Evolutionary conservation across 64 coral and sea anemone species (phyloP).

Genomic region (Stichodactyla mertensii): DNA sequence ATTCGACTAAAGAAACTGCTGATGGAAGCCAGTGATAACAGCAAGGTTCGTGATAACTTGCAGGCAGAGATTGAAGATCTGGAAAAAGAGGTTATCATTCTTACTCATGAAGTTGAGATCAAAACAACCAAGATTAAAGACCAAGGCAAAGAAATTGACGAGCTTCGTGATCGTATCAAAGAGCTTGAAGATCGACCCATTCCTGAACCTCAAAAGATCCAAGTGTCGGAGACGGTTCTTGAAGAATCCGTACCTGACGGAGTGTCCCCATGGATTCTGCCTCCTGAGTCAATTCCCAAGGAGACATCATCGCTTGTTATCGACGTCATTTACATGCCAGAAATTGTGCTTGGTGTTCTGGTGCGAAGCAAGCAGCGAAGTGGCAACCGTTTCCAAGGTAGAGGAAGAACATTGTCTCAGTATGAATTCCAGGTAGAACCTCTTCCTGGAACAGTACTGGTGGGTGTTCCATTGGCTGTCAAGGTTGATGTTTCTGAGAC

Average conservation of each 20-base stretch:
- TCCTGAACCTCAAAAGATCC: conserved; percentile 13
- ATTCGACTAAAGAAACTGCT: conserved; percentile 14
- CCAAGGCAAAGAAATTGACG: not conserved
- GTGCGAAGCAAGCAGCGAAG: conserved; percentile 15
- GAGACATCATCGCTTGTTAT: conserved; percentile 7
- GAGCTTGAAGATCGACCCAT: conserved; percentile 12
- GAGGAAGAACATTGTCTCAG: not conserved
- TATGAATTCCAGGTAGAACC: conserved; percentile 17
- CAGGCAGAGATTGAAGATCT: conserved; percentile 20
- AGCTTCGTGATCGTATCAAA: not conserved
- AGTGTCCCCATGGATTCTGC: not conserved
- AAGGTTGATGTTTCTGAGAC: conserved; percentile 19
- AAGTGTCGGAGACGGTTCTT: not conserved
- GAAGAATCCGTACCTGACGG: not conserved
- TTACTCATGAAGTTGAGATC: conserved; percentile 8
- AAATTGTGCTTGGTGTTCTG: conserved; percentile 18
- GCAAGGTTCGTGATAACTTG: conserved; percentile 2
- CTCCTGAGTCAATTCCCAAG: not conserved
- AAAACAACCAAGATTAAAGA: not conserved
- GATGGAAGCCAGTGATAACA: conserved; percentile 19
- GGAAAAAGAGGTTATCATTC: conserved; percentile 20
- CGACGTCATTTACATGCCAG: not conserved
- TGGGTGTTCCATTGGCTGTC: conserved; percentile 6
- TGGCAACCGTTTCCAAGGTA: not conserved
- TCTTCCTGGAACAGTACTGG: conserved; percentile 17